These are phyloP conservation scores for Synanceia verrucosa DNA, from an alignment of 2,797 vertebrate genomes.

Conservation along the genomic window DNA sequence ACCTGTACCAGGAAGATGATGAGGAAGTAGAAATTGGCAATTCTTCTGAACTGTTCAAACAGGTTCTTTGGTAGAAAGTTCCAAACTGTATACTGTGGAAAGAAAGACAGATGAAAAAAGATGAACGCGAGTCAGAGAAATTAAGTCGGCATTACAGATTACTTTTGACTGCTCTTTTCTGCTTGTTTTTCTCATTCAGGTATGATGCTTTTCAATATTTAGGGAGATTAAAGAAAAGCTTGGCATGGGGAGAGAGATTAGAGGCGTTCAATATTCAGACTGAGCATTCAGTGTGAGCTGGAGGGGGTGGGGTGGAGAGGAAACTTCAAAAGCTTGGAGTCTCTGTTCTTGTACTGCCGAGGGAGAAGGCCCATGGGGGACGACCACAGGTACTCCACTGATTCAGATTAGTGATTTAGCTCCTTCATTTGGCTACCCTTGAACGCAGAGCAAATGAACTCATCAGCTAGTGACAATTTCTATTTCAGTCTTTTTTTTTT, in stretches of 20 bases:
- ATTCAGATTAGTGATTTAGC: slow-evolving; percentile 68
- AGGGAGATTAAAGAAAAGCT: slow-evolving; percentile 28
- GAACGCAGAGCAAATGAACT: slow-evolving; percentile 56
- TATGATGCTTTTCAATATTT: slow-evolving; percentile 16
- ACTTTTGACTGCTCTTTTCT: slow-evolving; percentile 4
- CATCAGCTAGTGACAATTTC: slow-evolving; percentile 37
- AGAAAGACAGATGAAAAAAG: background rate
- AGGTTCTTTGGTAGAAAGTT: slow-evolving; percentile 99
- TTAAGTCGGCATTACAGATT: background rate
- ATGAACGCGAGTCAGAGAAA: slow-evolving; percentile 25
- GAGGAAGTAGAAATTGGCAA: slow-evolving; percentile 99
- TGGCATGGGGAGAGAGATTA: slow-evolving; percentile 46
- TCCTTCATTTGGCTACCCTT: slow-evolving; percentile 43
- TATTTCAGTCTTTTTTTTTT: slow-evolving; percentile 20
- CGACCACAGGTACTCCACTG: slow-evolving; percentile 63
- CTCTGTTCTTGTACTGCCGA: slow-evolving; percentile 45
- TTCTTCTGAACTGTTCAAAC: slow-evolving; percentile 99
- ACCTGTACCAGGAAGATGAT: slow-evolving; percentile 99
- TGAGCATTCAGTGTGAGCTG: slow-evolving; percentile 30
- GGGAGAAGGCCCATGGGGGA: slow-evolving; percentile 32
- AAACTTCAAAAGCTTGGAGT: slow-evolving; percentile 52
- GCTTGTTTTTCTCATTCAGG: background rate
- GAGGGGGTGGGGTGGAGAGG: slow-evolving; percentile 13
- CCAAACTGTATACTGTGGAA: slow-evolving; percentile 94
- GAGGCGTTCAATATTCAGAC: slow-evolving; percentile 46